Conservation (phyloP, 2,797 vertebrate species). For the Enteromius anoplus region DNA sequence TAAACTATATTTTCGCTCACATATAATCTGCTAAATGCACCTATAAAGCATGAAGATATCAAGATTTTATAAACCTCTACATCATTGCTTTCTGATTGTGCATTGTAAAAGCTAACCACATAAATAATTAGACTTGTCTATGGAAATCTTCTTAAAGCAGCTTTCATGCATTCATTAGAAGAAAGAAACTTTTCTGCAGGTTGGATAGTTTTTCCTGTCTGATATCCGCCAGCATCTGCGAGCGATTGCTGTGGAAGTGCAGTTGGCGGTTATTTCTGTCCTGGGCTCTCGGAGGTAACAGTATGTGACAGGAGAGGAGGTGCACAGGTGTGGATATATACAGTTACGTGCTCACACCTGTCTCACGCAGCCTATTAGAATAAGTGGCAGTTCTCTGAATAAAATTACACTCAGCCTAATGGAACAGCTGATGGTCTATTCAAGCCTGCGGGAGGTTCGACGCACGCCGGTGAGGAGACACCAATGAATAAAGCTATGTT, state of each 20-base stretch:
- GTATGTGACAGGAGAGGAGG: conserved; percentile 51
- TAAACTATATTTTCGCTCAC: background rate
- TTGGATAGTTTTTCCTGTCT: background rate
- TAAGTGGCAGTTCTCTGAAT: conserved; percentile 78
- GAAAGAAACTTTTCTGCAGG: background rate
- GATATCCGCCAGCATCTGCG: conserved; percentile 1
- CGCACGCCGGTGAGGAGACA: conserved; percentile 7
- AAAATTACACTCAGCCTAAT: conserved; percentile 82
- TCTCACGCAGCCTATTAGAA: conserved; percentile 76
- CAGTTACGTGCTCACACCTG: conserved; percentile 54
- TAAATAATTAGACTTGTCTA: background rate
- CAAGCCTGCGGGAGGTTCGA: conserved; percentile 54
- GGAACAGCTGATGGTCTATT: conserved; percentile 82
- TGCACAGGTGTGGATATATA: conserved; percentile 57
- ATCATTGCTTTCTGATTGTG: background rate
- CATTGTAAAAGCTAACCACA: background rate
- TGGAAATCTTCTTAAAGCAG: background rate
- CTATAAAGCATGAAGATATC: background rate
- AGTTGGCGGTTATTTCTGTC: conserved; percentile 26
- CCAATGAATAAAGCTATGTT: conserved; percentile 16
- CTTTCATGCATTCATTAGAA: background rate
- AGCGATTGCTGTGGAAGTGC: background rate
- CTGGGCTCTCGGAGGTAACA: conserved; percentile 46
- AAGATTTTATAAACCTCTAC: background rate
- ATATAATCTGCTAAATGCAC: background rate